Evolutionary conservation across 2,797 vertebrate species (phyloP).

Genomic region (Chiroxiphia lanceolata): DNA sequence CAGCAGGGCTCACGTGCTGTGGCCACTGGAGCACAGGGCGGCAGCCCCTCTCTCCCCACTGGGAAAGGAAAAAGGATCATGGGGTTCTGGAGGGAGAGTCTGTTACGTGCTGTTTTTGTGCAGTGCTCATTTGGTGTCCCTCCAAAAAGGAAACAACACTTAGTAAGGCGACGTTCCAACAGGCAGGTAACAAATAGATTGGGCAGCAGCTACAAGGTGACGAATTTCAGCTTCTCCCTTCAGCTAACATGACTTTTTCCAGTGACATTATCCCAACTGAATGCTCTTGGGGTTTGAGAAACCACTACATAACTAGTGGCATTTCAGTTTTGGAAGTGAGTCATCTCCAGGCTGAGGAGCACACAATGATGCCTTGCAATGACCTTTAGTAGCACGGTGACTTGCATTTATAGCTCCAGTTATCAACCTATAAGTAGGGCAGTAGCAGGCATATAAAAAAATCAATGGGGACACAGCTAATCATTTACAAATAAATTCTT

Average conservation of each 20-base stretch:
- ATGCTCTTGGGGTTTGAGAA: slow-evolving; percentile 15
- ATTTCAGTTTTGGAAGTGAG: slow-evolving; percentile 8
- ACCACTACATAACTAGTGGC: not conserved
- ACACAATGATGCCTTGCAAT: not conserved
- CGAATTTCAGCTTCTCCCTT: not conserved
- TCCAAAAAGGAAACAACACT: not conserved
- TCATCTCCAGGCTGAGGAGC: not conserved
- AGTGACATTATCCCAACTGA: not conserved
- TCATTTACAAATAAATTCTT: not conserved
- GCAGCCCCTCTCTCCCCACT: not conserved
- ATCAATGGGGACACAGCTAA: not conserved
- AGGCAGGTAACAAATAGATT: not conserved
- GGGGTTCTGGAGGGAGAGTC: not conserved
- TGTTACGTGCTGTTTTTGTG: fast-evolving
- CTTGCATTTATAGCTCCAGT: not conserved
- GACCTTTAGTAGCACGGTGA: not conserved
- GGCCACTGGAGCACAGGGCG: not conserved
- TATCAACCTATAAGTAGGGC: not conserved
- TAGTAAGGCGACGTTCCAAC: not conserved
- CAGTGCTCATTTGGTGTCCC: not conserved
- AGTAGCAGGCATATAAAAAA: not conserved
- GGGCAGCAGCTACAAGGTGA: not conserved
- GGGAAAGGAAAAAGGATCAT: not conserved
- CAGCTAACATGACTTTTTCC: not conserved
- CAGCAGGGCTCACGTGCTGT: not conserved